Evolutionary conservation across 2,797 vertebrate species (phyloP).

Genomic region (Phylloscopus collybita): DNA sequence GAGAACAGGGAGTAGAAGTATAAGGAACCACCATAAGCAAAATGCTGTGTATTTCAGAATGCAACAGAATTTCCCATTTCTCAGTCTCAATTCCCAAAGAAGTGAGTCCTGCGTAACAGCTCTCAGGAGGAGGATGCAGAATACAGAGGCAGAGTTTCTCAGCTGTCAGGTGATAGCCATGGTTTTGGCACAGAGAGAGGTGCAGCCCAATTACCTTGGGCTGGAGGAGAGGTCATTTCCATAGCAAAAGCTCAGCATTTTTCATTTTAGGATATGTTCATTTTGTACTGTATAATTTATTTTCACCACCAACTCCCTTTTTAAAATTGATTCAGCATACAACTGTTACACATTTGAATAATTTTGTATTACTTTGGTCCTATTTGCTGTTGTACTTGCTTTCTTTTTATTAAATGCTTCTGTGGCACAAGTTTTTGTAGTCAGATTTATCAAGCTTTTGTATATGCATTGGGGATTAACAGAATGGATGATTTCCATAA

Average conservation of each 20-base stretch:
- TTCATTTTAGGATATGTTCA: neutral
- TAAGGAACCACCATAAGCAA: neutral
- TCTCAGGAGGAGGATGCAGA: neutral
- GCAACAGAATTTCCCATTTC: neutral
- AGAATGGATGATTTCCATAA: constrained; percentile 8
- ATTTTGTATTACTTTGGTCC: neutral
- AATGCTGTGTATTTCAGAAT: neutral
- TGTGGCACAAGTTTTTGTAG: neutral
- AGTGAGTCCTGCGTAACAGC: neutral
- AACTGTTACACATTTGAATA: neutral
- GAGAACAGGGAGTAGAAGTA: neutral
- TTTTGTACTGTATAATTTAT: neutral
- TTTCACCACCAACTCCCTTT: neutral
- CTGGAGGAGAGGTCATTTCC: neutral
- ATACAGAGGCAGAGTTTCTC: neutral
- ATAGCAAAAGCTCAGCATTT: neutral
- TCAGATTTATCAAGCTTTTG: neutral
- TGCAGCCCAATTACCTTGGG: neutral
- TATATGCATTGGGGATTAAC: neutral
- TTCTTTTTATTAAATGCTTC: neutral
- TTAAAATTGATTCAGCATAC: neutral
- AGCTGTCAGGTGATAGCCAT: neutral
- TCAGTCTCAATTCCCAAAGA: neutral
- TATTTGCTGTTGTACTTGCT: neutral
- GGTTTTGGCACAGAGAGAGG: neutral